Percentiles rank a stretch among this genome's conserved stretches.
Evolutionary conservation across 1,140 invertebrate species (phyloP).

Genomic region (Bombyx mori): DNA sequence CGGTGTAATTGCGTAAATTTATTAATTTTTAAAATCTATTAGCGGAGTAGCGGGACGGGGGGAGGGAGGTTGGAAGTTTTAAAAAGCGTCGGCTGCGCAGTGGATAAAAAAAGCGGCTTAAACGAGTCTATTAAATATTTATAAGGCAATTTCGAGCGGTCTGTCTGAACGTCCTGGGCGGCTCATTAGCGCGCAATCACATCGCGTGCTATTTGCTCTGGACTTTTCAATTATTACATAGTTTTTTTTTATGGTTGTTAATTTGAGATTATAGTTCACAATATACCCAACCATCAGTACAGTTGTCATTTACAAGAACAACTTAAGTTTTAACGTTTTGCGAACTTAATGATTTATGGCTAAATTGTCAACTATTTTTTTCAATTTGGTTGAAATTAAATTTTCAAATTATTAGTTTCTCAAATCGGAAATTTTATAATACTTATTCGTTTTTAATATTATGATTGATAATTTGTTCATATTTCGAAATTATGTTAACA

Average conservation of each 20-base stretch:
- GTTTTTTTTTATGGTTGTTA: background rate
- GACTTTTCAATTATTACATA: background rate
- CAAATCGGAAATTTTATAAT: too few species aligned
- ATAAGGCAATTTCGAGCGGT: slow-evolving; percentile 39
- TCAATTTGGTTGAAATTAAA: too few species aligned
- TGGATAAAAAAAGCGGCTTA: slow-evolving; percentile 51
- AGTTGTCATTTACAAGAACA: too few species aligned
- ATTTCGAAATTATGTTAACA: too few species aligned
- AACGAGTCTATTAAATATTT: slow-evolving; percentile 56
- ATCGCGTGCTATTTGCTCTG: background rate
- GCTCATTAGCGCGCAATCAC: slow-evolving; percentile 27
- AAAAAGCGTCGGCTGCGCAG: slow-evolving; percentile 29
- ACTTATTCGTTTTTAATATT: too few species aligned
- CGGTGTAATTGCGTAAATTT: slow-evolving; percentile 43
- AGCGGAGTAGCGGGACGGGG: slow-evolving; percentile 32
- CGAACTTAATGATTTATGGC: too few species aligned
- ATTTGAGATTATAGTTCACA: too few species aligned
- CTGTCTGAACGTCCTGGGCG: slow-evolving; percentile 15
- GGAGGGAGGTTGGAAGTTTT: slow-evolving; percentile 21
- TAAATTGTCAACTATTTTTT: too few species aligned
- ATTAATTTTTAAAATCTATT: slow-evolving; percentile 63
- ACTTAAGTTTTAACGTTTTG: too few species aligned
- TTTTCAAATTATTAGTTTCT: too few species aligned
- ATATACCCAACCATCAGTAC: too few species aligned
- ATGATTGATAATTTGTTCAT: too few species aligned